These are phyloP conservation scores for Bombus superbus DNA, from an alignment of 1,140 invertebrate species.

Conservation along the genomic window DNA sequence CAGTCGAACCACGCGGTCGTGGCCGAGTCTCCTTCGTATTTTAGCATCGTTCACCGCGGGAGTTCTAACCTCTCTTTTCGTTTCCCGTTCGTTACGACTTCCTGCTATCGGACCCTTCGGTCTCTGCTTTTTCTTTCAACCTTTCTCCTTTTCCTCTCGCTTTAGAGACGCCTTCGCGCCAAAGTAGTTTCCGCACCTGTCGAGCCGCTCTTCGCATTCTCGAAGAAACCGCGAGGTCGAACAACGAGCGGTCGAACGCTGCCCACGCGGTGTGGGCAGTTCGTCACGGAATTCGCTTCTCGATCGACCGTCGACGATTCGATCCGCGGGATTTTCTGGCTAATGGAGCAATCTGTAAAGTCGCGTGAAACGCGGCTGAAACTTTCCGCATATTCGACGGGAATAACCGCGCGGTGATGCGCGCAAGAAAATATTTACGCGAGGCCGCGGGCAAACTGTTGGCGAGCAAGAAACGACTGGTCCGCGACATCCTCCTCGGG, in stretches of 20 bases:
- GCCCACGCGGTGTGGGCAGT: conserved; percentile 37
- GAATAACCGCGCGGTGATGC: conserved; percentile 50
- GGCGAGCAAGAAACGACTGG: conserved; percentile 67
- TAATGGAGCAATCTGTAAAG: conserved; percentile 37
- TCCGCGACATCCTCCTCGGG: conserved; percentile 67
- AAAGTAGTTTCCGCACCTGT: too few species aligned
- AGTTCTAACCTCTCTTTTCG: conserved; percentile 50
- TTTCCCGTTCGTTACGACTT: conserved; percentile 16
- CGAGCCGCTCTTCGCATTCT: too few species aligned
- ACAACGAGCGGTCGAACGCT: not conserved
- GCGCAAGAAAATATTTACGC: conserved; percentile 66
- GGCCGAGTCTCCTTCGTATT: conserved; percentile 66
- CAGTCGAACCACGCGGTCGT: conserved; percentile 57
- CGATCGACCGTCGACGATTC: conserved; percentile 1
- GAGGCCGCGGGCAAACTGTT: conserved; percentile 55
- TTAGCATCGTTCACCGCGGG: conserved; percentile 70
- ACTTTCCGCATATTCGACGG: conserved; percentile 34
- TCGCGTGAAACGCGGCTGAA: not conserved
- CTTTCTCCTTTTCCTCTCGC: too few species aligned
- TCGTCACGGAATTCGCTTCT: not conserved
- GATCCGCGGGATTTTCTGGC: conserved; percentile 35
- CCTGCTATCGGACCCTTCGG: not conserved
- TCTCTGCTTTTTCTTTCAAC: too few species aligned
- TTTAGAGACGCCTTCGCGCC: too few species aligned
- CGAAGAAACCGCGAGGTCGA: too few species aligned